Conservation (phyloP, 2,888 invertebrate species). For the Andrena dorsata region DNA sequence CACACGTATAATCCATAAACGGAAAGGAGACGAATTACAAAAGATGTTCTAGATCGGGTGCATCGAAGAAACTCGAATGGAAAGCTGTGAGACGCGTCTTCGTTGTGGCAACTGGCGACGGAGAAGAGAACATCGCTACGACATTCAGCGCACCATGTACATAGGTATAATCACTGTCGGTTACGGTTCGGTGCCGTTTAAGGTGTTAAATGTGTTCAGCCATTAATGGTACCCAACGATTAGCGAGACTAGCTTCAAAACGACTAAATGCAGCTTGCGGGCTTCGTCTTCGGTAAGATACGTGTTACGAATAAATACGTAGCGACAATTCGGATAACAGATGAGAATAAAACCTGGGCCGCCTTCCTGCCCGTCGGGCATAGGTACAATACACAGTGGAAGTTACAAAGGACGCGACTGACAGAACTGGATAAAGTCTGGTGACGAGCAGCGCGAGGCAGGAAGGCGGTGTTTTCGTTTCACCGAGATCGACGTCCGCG, state of each 20-base stretch:
- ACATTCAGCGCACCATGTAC: not conserved
- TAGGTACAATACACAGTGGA: no score
- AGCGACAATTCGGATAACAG: slow-evolving; percentile 20
- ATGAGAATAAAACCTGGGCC: slow-evolving; percentile 2
- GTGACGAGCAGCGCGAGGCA: slow-evolving; percentile 9
- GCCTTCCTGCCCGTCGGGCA: not conserved
- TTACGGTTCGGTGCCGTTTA: not conserved
- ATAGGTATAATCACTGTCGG: no score
- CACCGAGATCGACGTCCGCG: slow-evolving; percentile 39
- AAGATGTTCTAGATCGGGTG: not conserved
- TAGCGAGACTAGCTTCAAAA: slow-evolving; percentile 32
- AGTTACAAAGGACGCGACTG: not conserved
- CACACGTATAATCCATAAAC: slow-evolving; percentile 28
- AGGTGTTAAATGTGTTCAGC: slow-evolving; percentile 9
- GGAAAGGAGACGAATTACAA: slow-evolving; percentile 22
- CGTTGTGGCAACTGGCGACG: not conserved
- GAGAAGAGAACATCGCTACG: not conserved
- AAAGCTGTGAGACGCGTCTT: not conserved
- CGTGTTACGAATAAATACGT: slow-evolving; percentile 27
- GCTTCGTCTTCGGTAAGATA: slow-evolving; percentile 4
- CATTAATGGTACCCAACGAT: slow-evolving; percentile 1
- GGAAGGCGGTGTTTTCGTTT: slow-evolving; percentile 45
- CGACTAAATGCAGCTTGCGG: slow-evolving; percentile 65
- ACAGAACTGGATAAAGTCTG: not conserved
- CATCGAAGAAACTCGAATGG: not conserved